These are phyloP conservation scores for Frankliniella intonsa DNA, from an alignment of 2,888 invertebrate species.

Conservation along the genomic window DNA sequence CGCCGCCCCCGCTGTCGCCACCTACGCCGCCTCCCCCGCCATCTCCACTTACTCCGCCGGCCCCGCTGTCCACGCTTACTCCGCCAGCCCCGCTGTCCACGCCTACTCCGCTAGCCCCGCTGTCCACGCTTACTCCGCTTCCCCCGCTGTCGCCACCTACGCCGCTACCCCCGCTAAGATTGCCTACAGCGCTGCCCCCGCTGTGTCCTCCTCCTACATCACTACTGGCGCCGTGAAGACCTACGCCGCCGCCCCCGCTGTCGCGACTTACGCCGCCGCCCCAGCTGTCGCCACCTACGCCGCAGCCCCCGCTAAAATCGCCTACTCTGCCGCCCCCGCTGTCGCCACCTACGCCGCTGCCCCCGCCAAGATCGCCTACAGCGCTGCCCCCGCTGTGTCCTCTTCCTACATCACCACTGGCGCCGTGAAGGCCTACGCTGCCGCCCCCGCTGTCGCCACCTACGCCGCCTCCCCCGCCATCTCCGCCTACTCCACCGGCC, in stretches of 20 bases:
- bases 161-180: slow-evolving; percentile 46
- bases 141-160: slow-evolving; percentile 43
- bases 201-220: slow-evolving; percentile 36
- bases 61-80: slow-evolving; percentile 37
- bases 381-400: slow-evolving; percentile 45
- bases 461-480: slow-evolving; percentile 42
- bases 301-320: slow-evolving; percentile 45
- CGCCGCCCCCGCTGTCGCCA: slow-evolving; percentile 37
- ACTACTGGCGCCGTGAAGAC: slow-evolving; percentile 33
- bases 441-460: slow-evolving; percentile 39
- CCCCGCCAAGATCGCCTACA: slow-evolving; percentile 50
- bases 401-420: slow-evolving; percentile 36
- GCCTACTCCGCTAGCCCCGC: slow-evolving; percentile 35
- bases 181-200: slow-evolving; percentile 47
- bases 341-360: slow-evolving; percentile 52
- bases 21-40: slow-evolving; percentile 37
- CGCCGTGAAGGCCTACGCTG: neutral
- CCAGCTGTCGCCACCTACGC: slow-evolving; percentile 50
- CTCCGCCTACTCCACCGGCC: slow-evolving; percentile 39
- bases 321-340: slow-evolving; percentile 42
- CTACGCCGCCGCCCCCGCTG: slow-evolving; percentile 35
- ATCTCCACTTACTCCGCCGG: slow-evolving; percentile 48
- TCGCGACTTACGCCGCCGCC: too few relatives aligned
- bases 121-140: slow-evolving; percentile 40
- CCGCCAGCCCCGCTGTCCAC: slow-evolving; percentile 34